These are phyloP conservation scores for Metopia argyrocephala DNA, from an alignment of 2,888 invertebrate genomes.

Conservation along the genomic window DNA sequence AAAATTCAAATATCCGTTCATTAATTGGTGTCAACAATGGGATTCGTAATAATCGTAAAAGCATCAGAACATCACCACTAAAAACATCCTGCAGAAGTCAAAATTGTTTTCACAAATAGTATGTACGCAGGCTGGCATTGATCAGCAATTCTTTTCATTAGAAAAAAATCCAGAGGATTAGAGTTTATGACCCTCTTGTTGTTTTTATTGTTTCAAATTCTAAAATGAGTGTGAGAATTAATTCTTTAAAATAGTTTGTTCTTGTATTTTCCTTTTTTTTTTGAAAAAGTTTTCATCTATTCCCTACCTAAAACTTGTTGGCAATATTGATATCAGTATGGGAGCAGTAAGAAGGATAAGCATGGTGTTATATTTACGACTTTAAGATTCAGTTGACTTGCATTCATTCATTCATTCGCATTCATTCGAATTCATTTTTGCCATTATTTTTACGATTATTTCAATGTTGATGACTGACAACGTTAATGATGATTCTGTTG, in stretches of 20 bases:
- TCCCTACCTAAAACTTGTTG: constrained; percentile 48
- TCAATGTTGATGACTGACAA: constrained; percentile 33
- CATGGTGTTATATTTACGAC: constrained; percentile 64
- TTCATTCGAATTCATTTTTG: constrained; percentile 25
- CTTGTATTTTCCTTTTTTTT: too few relatives aligned
- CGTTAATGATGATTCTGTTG: constrained; percentile 55
- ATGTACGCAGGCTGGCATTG: too few relatives aligned
- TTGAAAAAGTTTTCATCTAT: neutral
- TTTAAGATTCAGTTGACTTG: constrained; percentile 60
- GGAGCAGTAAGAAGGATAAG: constrained; percentile 46
- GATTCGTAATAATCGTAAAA: constrained; percentile 20
- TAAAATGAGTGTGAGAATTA: constrained; percentile 7
- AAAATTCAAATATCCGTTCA: constrained; percentile 58
- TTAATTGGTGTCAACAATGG: constrained; percentile 50
- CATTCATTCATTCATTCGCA: constrained; percentile 23
- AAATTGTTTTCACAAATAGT: too few relatives aligned
- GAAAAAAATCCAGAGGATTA: constrained; percentile 63
- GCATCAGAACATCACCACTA: constrained; percentile 21
- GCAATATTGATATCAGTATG: constrained; percentile 10
- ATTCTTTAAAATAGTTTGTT: constrained; percentile 50
- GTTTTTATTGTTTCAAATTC: neutral
- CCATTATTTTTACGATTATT: constrained; percentile 67
- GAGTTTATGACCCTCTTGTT: constrained; percentile 59
- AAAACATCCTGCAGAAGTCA: neutral
- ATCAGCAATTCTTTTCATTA: constrained; percentile 56